A percentile compares a stretch with the other conserved stretches of the same genome.
Evolutionary conservation across 2,888 invertebrate genomes (phyloP).

Genomic region (Thecocarcelia acutangulata): DNA sequence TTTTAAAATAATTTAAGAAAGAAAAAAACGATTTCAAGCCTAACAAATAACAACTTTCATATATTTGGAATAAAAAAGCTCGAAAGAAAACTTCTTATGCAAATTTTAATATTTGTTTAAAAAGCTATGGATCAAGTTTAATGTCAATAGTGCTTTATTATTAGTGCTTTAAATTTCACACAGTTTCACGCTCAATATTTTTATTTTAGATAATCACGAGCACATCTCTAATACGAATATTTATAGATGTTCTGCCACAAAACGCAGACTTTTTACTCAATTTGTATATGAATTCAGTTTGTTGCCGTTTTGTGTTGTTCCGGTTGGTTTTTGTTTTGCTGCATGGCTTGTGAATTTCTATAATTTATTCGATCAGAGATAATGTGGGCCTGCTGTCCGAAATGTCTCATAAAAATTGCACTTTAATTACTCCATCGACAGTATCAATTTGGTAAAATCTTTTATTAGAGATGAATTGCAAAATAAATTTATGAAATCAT

Average conservation of each 20-base stretch:
- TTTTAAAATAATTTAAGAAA: too few relatives aligned
- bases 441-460: slow-evolving; percentile 80
- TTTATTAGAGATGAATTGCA: slow-evolving; percentile 80
- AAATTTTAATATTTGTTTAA: too few relatives aligned
- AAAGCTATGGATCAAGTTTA: too few relatives aligned
- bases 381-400: slow-evolving; percentile 78
- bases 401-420: slow-evolving; percentile 81
- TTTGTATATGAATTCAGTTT: not conserved
- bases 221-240: not conserved
- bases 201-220: too few relatives aligned
- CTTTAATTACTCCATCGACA: slow-evolving; percentile 82
- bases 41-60: too few relatives aligned
- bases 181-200: too few relatives aligned
- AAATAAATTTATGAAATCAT: slow-evolving; percentile 67
- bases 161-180: too few relatives aligned
- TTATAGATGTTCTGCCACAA: not conserved
- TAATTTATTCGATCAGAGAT: slow-evolving; percentile 81
- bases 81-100: too few relatives aligned
- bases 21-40: too few relatives aligned
- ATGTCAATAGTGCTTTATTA: too few relatives aligned
- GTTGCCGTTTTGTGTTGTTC: slow-evolving; percentile 41
- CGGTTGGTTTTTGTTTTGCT: slow-evolving; percentile 24
- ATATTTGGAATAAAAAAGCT: too few relatives aligned
- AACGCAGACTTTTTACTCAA: not conserved
- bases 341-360: slow-evolving; percentile 69